phyloP scores from a whole-genome alignment of 2,888 invertebrate genomes.

The Tetramorium bicarinatum region DNA sequence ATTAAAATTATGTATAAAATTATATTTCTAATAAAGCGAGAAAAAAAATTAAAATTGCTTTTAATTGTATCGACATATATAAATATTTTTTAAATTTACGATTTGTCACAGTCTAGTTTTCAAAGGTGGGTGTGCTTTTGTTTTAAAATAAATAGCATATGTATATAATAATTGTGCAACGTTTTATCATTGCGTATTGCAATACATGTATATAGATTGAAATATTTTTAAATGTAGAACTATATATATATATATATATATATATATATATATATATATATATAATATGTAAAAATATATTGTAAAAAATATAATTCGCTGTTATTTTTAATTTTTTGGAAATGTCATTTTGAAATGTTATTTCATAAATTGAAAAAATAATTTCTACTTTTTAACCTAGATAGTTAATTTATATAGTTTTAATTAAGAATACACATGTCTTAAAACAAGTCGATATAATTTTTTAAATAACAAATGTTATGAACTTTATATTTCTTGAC shows the following conservation, averaged over 20 bases:
- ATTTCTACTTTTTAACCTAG: not conserved
- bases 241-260: no score
- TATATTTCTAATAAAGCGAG: not conserved
- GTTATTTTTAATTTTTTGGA: not conserved
- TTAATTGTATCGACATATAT: not conserved
- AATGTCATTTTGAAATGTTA: not conserved
- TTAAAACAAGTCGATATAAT: not conserved
- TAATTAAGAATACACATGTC: not conserved
- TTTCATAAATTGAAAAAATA: not conserved
- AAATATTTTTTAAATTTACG: not conserved
- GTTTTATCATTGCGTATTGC: not conserved
- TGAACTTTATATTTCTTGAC: not conserved
- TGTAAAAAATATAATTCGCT: no score
- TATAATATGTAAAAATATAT: not conserved
- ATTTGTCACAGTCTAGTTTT: constrained; percentile 3
- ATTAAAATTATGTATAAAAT: constrained; percentile 4
- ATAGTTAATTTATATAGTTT: not conserved
- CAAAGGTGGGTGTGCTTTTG: not conserved
- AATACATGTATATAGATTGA: not conserved
- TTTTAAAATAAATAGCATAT: constrained; percentile 1
- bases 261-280: not conserved
- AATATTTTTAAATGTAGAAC: not conserved
- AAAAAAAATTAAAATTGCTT: constrained; percentile 1
- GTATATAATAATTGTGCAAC: not conserved
- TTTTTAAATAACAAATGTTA: not conserved